Evolutionary conservation across 2,888 invertebrate genomes (phyloP), one percentile per base, ranked within the genome.

Genomic region (Aquatica leii): DNA sequence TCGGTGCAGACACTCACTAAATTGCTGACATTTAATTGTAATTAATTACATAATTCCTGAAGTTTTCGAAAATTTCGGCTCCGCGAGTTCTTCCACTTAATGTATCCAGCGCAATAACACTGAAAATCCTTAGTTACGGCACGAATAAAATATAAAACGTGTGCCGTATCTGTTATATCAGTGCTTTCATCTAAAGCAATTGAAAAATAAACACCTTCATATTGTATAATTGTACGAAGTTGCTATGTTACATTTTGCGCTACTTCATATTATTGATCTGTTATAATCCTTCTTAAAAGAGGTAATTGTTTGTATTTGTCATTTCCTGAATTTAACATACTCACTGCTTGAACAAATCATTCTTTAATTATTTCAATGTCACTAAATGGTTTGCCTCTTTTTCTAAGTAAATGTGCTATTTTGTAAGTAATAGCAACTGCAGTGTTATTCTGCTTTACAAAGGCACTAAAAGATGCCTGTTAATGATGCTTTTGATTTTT

Each of bases 381-480:
- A 34, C 34, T 34, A 34, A 34, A 12, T 40, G 40, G 14, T 31
- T 31, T 31, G 31, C 31, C 31, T 31, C 31, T 31, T 31, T 31
- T 31, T 31, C 31, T 9, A 31, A 4, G 34, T 34, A 34, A 8
- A 34, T 40, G 40, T 40, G 40, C 40, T 40, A 40, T 40, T 40
- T 51, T 51, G 31, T 51, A 51, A 8, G 51, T 21, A 51, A 51
- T 31, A 5, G 9, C 51, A 21, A 24, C 51, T 51, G 51, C 51
- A 51, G 51, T 51, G 51, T 21, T 34, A 51, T 51, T 51, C 31
- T 51, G 9, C 31, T 51, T 51, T 51, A 51, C 51, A 51, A 24
- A 51, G n/a, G 51, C 51, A 20, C 31, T 51, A 31, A 31, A n/a
- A n/a, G n/a, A n/a, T n/a, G n/a, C n/a, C n/a, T n/a, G n/a, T n/a